Base-by-base conservation (phyloP, 1,140 invertebrate species). In the Tribolium castaneum region DNA sequence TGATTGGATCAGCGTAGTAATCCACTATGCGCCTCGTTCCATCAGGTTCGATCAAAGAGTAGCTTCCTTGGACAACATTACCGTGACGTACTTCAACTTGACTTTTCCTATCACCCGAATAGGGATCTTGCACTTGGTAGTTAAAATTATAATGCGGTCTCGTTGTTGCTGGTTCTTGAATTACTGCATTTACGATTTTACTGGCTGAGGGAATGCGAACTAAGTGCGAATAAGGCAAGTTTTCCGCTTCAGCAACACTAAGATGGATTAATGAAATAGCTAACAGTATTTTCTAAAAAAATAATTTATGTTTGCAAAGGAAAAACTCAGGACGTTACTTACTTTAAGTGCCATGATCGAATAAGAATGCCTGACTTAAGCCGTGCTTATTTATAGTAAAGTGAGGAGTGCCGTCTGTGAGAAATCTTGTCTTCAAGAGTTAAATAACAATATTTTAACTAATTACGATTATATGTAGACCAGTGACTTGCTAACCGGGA, bases 51-150 rank as follows among this genome's bases (percentile, higher is more conserved):
- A 88, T 85, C 59, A 89, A 62, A 25, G 83, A 78, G 62, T 80
- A 80, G 30, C 87, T 87, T 16, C 91, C 91, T 81, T 91, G 89
- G 7, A 92, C 91, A 13, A 91, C 88, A 82, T 92, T 91, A 4
- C 91, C 91, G 39, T 87, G 85, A 1, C 89, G 86, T 10, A 86
- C 87, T 83, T 90, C 89, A 62, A 89, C 86, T 82, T 90, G 89
- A 76, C 86, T 88, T 84, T 90, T 90, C 77, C 87, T 86, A 78
- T 90, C 89, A 3, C 90, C 89, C 35, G 87, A 90, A 80, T 88
- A 87, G n/a, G 87, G 86, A 75, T 90, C 90, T 78, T 88, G 85
- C 49, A 90, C 86, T 54, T 88, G 86, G 81, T 90, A 90, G 12
- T 86, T 87, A 80, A 87, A 90, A 22, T 84, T 86, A 82, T 89